Evolutionary conservation across 2,888 invertebrate genomes (phyloP).

Genomic region (Drosophila silvestris): DNA sequence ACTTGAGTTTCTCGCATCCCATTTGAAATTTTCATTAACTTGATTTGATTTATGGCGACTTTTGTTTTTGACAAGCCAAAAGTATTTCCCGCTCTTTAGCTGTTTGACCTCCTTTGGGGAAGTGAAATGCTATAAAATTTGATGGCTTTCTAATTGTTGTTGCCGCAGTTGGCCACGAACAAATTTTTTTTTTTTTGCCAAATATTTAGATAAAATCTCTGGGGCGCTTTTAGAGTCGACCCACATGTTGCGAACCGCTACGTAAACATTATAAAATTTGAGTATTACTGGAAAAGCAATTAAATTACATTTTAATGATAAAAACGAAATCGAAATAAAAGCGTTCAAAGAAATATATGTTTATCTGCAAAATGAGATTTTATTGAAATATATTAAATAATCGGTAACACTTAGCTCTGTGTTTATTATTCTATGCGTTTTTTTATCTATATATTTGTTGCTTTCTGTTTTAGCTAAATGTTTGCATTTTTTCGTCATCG

Average conservation of each 20-base stretch:
- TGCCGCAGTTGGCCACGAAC: conserved; percentile 34
- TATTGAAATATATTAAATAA: conserved; percentile 1
- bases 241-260: conserved; percentile 22
- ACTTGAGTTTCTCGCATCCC: conserved; percentile 37
- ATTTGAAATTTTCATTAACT: conserved; percentile 58
- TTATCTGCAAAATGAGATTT: conserved; percentile 21
- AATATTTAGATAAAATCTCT: conserved; percentile 43
- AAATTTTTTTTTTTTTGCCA: conserved; percentile 13
- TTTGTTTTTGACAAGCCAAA: conserved; percentile 55
- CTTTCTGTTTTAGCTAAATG: not conserved
- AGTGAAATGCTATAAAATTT: conserved; percentile 41
- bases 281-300: conserved; percentile 45
- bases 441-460: not conserved
- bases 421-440: conserved; percentile 5
- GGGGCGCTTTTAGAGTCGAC: conserved; percentile 29
- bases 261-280: conserved; percentile 37
- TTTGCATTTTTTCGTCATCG: not conserved
- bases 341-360: conserved; percentile 29
- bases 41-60: conserved; percentile 68
- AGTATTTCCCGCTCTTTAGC: conserved; percentile 33
- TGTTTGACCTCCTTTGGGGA: conserved; percentile 33
- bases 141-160: conserved; percentile 72
- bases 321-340: conserved; percentile 3
- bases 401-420: not conserved
- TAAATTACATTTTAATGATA: conserved; percentile 27